Base-by-base conservation (phyloP, 35 echinoderm and acorn worm genomes). In the Eucidaris tribuloides region DNA sequence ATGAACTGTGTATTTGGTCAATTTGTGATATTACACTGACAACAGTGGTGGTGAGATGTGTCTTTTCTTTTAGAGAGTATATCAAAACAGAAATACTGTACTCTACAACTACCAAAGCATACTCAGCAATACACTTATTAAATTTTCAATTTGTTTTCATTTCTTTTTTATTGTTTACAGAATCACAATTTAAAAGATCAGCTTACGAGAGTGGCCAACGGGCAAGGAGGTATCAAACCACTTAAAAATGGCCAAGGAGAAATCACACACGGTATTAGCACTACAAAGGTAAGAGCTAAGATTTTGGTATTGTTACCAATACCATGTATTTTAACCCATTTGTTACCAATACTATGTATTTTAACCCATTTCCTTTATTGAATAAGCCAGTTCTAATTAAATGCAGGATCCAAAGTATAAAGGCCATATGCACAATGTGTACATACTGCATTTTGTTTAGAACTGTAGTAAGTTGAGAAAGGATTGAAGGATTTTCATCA, bases 161-260 rank as follows among this genome's bases (percentile, higher is more conserved):
- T n/a, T n/a, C n/a, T n/a, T n/a, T 71, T 71, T 74, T 44, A 7
- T 38, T 44, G 3, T 38, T 42, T 44, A 7, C 68, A 74, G 68
- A 74, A 74, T 44, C 29, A 41, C 24, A 74, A 25, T 44, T 44
- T 74, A 25, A 74, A 74, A 22, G 68, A 74, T 18, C 34, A 74
- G 25, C 68, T 74, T 22, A 42, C 41, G 9, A 74, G 41, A 74
- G 7, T 38, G 40, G n/a, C 35, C 18, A 44, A 44, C 44, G 35
- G 33, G 37, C 29, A 74, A n/a, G 35, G 44, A n/a, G n/a, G n/a
- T n/a, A n/a, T n/a, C n/a, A 74, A 41, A 74, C 35, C 24, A 22
- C 68, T 74, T 40, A 74, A 74, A 7, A 74, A 74, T 74, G 48
- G 48, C 48, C 48, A 52, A 11, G 68, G 68, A 38, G 68, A 74